These are phyloP conservation scores for Orthosia gothica DNA, from an alignment of 2,888 invertebrate genomes.

Conservation along the genomic window DNA sequence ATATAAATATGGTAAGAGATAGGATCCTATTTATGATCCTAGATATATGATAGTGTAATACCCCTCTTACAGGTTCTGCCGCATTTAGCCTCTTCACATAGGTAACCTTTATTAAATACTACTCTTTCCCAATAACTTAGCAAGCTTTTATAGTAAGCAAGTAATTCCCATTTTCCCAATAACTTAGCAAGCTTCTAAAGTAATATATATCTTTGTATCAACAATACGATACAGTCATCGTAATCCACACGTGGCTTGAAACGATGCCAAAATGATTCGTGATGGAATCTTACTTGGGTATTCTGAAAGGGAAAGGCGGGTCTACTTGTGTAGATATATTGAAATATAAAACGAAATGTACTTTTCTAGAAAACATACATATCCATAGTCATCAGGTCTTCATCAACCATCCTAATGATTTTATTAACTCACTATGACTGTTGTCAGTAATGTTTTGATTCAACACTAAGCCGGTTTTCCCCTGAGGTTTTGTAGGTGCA, in stretches of 20 bases:
- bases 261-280: constrained; percentile 40
- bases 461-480: not conserved
- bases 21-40: too few species aligned
- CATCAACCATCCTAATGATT: too few species aligned
- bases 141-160: not conserved
- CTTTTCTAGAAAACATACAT: constrained; percentile 9
- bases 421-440: not conserved
- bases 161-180: not conserved
- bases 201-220: not conserved
- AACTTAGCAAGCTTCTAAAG: not conserved
- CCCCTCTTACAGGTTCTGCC: not conserved
- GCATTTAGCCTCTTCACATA: not conserved
- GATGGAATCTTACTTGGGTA: constrained; percentile 50
- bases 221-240: not conserved
- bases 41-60: too few species aligned
- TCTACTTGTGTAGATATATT: not conserved
- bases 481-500: too few species aligned
- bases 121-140: not conserved
- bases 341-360: constrained; percentile 8
- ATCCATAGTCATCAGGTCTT: not conserved
- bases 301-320: constrained; percentile 44
- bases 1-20: too few species aligned
- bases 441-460: not conserved
- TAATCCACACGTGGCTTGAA: constrained; percentile 40
- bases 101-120: not conserved